A percentile compares a stretch with the other conserved stretches of the same genome.
Conservation (phyloP, 1,140 invertebrate genomes). For the Cotesia glomerata region DNA sequence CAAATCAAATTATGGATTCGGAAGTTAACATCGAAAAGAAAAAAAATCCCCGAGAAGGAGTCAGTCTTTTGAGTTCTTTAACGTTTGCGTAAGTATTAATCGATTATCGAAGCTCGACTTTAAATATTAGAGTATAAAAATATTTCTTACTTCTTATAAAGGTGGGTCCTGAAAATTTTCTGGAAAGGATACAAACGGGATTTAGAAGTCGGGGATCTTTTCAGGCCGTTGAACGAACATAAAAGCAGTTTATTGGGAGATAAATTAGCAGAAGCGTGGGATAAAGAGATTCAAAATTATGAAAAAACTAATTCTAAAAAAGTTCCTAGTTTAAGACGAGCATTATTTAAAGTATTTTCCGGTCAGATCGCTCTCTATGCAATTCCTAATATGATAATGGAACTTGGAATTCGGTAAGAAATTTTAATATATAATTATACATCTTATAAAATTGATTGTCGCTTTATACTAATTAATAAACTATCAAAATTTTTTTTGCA, state of each 20-base stretch:
- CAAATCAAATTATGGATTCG: too few species aligned
- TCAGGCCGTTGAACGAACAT: conserved; percentile 69
- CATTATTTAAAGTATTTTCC: conserved; percentile 66
- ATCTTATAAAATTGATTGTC: too few species aligned
- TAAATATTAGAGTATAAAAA: too few species aligned
- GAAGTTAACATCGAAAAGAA: too few species aligned
- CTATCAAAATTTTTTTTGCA: conserved; percentile 43
- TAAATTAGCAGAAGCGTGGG: conserved; percentile 53
- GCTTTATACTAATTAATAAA: neutral
- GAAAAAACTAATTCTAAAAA: conserved; percentile 17
- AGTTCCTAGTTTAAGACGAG: conserved; percentile 63
- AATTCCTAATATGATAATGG: conserved; percentile 59
- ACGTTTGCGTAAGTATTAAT: too few species aligned
- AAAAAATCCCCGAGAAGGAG: too few species aligned
- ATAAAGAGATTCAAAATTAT: conserved; percentile 42
- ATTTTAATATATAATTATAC: too few species aligned
- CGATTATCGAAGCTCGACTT: too few species aligned
- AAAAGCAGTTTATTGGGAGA: conserved; percentile 60
- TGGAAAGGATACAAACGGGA: conserved; percentile 71
- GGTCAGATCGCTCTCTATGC: conserved; percentile 61
- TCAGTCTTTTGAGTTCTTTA: too few species aligned
- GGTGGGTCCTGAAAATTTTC: conserved; percentile 72
- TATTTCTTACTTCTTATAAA: conserved; percentile 44
- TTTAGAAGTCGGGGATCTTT: conserved; percentile 72
- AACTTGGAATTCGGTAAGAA: conserved; percentile 63